These are phyloP conservation scores for Rallus limicola DNA, from an alignment of 2,113 vertebrate species.

Conservation along the genomic window DNA sequence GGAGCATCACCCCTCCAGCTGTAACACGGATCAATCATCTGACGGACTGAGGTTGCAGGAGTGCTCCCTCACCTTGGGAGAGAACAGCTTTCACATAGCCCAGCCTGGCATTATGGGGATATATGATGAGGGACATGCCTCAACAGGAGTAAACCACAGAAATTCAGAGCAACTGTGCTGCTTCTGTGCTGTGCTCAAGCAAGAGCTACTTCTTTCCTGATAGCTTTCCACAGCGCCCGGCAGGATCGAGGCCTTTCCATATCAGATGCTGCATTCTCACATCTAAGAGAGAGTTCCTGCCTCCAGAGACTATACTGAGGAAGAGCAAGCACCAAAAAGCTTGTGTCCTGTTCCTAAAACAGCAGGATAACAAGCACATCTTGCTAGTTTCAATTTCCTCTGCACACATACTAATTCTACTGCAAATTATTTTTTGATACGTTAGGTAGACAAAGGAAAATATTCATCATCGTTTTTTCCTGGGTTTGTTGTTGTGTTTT, in stretches of 20 bases:
- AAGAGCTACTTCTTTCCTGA: background rate
- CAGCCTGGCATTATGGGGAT: rapidly evolving
- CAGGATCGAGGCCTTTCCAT: background rate
- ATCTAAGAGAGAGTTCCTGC: background rate
- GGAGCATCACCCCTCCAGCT: background rate
- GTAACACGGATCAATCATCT: background rate
- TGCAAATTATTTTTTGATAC: background rate
- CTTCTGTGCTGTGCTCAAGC: background rate
- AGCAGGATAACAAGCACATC: background rate
- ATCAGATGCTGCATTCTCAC: background rate
- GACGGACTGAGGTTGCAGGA: background rate
- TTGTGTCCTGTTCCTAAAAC: background rate
- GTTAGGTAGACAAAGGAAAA: background rate
- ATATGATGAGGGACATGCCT: background rate
- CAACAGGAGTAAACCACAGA: background rate
- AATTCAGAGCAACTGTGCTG: background rate
- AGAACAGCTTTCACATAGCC: background rate
- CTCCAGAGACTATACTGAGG: background rate
- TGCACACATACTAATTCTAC: background rate
- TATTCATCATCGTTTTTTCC: background rate
- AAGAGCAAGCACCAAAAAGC: background rate
- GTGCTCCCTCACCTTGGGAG: background rate
- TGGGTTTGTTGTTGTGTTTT: background rate
- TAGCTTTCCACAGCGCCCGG: background rate
- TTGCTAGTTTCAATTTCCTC: background rate